Percentiles rank a stretch among this genome's conserved stretches.
These are phyloP conservation scores for Luffia ferchaultella DNA, from an alignment of 2,888 invertebrate species.

Conservation along the genomic window DNA sequence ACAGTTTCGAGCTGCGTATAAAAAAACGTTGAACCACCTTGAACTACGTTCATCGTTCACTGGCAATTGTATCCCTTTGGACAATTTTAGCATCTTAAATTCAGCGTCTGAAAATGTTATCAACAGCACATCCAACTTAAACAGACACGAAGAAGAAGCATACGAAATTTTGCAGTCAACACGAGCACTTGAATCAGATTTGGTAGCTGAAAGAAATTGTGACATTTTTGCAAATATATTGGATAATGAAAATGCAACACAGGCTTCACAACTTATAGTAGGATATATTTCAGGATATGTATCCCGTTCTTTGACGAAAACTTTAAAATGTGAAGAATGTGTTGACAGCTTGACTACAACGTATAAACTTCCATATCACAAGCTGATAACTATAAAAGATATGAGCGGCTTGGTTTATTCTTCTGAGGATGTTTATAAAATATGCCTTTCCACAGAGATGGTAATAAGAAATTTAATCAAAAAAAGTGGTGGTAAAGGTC, in stretches of 20 bases:
- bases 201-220: constrained; percentile 2
- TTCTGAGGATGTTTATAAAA: constrained; percentile 14
- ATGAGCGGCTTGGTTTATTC: constrained; percentile 15
- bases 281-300: constrained; percentile 7
- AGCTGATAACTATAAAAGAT: constrained; percentile 14
- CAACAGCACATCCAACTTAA: neutral
- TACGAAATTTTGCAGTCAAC: constrained; percentile 2
- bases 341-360: constrained; percentile 9
- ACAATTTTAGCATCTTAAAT: constrained; percentile 11
- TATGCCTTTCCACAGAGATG: constrained; percentile 9
- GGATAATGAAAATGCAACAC: neutral
- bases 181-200: neutral
- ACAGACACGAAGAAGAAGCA: neutral
- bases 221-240: neutral
- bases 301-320: neutral
- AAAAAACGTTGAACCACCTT: constrained; percentile 14
- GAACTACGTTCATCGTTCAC: constrained; percentile 12
- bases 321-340: constrained; percentile 8
- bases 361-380: constrained; percentile 13
- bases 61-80: no score
- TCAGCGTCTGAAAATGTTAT: neutral
- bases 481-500: no score
- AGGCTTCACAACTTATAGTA: constrained; percentile 2
- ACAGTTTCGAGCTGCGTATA: constrained; percentile 10
- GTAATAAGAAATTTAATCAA: constrained; percentile 1